A percentile compares a stretch with the other conserved stretches of the same genome.
Conservation (phyloP, 2,888 invertebrate species). For the Gymnoscelis rufifasciata region DNA sequence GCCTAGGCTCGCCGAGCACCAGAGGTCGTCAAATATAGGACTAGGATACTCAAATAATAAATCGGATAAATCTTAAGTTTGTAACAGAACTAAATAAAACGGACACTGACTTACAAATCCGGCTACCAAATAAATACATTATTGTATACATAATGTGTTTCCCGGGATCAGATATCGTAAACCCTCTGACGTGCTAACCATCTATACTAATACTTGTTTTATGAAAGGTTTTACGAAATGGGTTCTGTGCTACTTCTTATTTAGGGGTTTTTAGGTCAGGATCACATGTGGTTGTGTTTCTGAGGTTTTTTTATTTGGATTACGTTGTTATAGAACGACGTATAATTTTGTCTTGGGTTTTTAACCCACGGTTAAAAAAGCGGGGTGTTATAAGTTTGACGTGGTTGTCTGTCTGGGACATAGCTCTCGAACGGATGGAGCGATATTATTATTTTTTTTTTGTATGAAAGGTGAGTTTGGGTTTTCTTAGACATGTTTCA, state of each 20-base stretch:
- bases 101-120: constrained; percentile 34
- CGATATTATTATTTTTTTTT: too few relatives aligned
- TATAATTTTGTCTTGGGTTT: too few relatives aligned
- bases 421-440: too few relatives aligned
- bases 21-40: too few relatives aligned
- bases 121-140: constrained; percentile 48
- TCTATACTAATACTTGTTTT: constrained; percentile 58
- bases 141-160: constrained; percentile 23
- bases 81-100: background rate
- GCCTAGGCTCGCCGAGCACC: too few relatives aligned
- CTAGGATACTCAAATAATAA: too few relatives aligned
- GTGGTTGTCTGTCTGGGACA: too few relatives aligned
- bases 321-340: constrained; percentile 1
- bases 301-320: constrained; percentile 4
- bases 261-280: constrained; percentile 18
- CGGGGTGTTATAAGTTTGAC: too few relatives aligned
- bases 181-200: constrained; percentile 45
- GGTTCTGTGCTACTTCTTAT: constrained; percentile 23
- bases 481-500: too few relatives aligned
- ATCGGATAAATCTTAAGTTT: background rate
- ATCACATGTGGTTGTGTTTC: constrained; percentile 12
- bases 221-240: constrained; percentile 37
- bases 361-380: too few relatives aligned
- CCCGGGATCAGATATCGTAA: constrained; percentile 39
- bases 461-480: too few relatives aligned